Percentiles rank a stretch among this genome's conserved stretches.
phyloP scores from a whole-genome alignment of 2,888 invertebrate species.

The Ornithoptera priamus region DNA sequence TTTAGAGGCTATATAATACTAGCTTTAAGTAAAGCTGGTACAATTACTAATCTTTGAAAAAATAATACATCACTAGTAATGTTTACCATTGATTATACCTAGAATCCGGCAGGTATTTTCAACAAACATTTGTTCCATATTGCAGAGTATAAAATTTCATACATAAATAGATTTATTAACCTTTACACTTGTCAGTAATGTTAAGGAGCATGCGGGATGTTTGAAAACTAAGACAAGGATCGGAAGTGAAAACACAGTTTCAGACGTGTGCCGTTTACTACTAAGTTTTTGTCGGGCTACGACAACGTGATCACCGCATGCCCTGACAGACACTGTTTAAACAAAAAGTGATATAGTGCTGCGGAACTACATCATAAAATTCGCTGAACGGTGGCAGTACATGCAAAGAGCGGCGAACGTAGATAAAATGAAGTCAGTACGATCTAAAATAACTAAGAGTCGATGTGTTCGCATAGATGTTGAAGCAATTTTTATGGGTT shows the following conservation, averaged over 20 bases:
- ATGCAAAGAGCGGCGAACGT: conserved; percentile 53
- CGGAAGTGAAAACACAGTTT: background rate
- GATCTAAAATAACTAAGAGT: conserved; percentile 49
- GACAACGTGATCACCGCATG: conserved; percentile 39
- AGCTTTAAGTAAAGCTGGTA: too few relatives aligned
- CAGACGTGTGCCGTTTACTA: background rate
- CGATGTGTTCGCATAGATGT: conserved; percentile 5
- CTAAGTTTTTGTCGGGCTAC: conserved; percentile 32
- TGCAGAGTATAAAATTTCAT: too few relatives aligned
- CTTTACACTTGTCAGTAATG: background rate
- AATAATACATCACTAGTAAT: too few relatives aligned
- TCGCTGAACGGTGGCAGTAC: conserved; percentile 62
- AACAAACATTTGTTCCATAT: too few relatives aligned
- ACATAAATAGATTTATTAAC: too few relatives aligned
- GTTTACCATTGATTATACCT: too few relatives aligned
- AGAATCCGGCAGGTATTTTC: too few relatives aligned
- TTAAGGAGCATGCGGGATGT: background rate
- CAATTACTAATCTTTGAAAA: too few relatives aligned
- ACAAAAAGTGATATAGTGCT: conserved; percentile 75
- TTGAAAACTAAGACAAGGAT: background rate
- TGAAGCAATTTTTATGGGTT: conserved; percentile 34
- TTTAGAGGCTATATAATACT: too few relatives aligned
- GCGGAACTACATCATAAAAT: conserved; percentile 75
- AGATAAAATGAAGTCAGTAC: conserved; percentile 51
- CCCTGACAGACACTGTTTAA: conserved; percentile 65